Evolutionary conservation across 2,797 vertebrate species (phyloP), one percentile per base, ranked within the genome.

Genomic region (Sylvia borin): DNA sequence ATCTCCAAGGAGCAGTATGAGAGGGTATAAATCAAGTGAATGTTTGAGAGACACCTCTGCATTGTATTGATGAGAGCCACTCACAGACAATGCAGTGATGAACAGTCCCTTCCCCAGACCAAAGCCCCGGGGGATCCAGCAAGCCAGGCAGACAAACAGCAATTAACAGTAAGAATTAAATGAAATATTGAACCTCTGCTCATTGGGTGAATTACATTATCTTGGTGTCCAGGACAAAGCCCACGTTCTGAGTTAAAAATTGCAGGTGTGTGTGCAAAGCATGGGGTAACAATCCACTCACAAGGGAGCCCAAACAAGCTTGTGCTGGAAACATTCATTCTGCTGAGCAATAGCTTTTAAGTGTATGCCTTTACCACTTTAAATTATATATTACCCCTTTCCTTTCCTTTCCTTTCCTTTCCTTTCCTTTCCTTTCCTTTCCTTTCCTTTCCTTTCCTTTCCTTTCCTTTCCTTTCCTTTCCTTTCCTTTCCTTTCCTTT

Each of bases 81-180:
- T 18, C 90, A 14, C 27, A 60, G 75, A 58, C 81, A 61, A 24
- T 24, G 36, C 45, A 32, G 81, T 66, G 78, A 89, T 93, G 77
- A 94, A 90, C 77, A 48, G 64, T 15, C 67, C 85, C 61, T 70
- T 80, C 61, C 71, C 79, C 73, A 58, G 9, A 65, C 62, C 64
- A 88, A 34, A 91, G 60, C 57, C 88, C 70, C 7, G 53, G 9
- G 40, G 55, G 53, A 79, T 14, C 26, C 61, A 78, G 71, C 9
- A 11, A 89, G 48, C 47, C 88, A 84, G 60, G 65, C 76, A 89
- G 77, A 68, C 0, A 3, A 87, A 43, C 54, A 83, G 68, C 57
- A 80, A 88, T 93, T 92, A 95, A 91, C 81, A 72, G 48, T n/a
- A 72, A 75, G 62, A 66, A 92, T 86, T 92, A 90, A 86, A 90